Evolutionary conservation across 2,888 invertebrate species (phyloP).

Genomic region (Cheiracanthium punctorium): DNA sequence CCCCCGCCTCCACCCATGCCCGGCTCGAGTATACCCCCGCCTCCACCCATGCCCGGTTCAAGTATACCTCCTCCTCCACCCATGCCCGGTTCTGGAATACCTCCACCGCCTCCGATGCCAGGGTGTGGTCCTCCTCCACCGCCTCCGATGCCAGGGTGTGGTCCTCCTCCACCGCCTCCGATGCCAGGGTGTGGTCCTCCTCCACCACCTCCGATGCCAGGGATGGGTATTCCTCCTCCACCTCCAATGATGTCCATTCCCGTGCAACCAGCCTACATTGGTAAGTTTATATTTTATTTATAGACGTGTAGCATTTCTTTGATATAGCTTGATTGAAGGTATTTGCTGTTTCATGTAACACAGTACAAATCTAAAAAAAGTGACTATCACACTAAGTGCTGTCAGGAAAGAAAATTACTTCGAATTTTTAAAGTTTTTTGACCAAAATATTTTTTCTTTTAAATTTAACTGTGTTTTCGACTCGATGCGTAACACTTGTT

Average conservation of each 20-base stretch:
- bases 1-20: conserved; percentile 78
- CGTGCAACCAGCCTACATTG: conserved; percentile 48
- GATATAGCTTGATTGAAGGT: neutral
- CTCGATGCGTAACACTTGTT: too few species aligned
- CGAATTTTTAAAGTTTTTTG: too few species aligned
- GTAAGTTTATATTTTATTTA: conserved; percentile 57
- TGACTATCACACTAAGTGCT: too few species aligned
- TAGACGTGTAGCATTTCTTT: neutral
- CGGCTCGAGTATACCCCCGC: conserved; percentile 57
- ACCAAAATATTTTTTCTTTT: too few species aligned
- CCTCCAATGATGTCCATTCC: conserved; percentile 74
- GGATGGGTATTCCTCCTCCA: conserved; percentile 46
- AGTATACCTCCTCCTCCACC: conserved; percentile 68
- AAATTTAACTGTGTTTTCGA: too few species aligned
- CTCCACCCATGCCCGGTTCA: conserved; percentile 62
- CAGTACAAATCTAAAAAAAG: too few species aligned
- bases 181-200: conserved; percentile 74
- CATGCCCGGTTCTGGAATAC: conserved; percentile 36
- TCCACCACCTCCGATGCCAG: conserved; percentile 77
- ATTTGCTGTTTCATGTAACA: too few species aligned
- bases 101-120: conserved; percentile 55
- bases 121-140: conserved; percentile 65
- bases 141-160: conserved; percentile 75
- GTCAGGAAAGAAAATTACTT: too few species aligned
- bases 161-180: conserved; percentile 73